Percentiles rank a stretch among this genome's conserved stretches.
These are phyloP conservation scores for Lacanobia oleracea DNA, from an alignment of 2,888 invertebrate species.

Conservation along the genomic window DNA sequence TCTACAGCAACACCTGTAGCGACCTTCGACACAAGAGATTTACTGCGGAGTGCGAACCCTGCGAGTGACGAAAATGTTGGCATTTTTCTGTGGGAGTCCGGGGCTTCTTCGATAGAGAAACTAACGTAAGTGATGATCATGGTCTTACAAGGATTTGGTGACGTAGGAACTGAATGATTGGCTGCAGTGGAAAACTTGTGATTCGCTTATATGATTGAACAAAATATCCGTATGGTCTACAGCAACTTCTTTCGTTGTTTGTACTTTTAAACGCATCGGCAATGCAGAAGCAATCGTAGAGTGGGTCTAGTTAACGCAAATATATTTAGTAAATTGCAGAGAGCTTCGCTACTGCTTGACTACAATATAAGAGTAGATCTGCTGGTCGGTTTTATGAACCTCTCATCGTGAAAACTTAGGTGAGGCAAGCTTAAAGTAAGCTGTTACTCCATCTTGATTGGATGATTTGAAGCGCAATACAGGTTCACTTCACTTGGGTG, in stretches of 20 bases:
- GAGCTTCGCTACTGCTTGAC: neutral
- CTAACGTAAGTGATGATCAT: neutral
- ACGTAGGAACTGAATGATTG: neutral
- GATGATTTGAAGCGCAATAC: no score
- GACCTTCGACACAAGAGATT: slow-evolving; percentile 39
- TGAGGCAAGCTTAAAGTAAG: no score
- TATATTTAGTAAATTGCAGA: neutral
- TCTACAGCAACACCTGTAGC: slow-evolving; percentile 17
- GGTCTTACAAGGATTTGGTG: neutral
- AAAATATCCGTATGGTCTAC: no score
- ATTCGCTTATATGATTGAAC: neutral
- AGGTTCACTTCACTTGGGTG: no score
- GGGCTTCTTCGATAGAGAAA: slow-evolving; percentile 1
- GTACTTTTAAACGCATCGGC: neutral
- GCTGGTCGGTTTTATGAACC: neutral
- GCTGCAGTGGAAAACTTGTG: neutral
- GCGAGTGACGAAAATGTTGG: neutral
- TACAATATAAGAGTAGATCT: neutral
- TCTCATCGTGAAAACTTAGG: no score
- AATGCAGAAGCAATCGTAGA: neutral
- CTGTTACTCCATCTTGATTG: no score
- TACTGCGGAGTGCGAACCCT: slow-evolving; percentile 23
- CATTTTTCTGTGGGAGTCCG: neutral
- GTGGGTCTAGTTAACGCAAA: no score
- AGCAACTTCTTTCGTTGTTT: neutral